Percentiles rank a stretch among this genome's conserved stretches.
phyloP scores from a whole-genome alignment of 2,888 invertebrate genomes.

The Dolichopus griseipennis region DNA sequence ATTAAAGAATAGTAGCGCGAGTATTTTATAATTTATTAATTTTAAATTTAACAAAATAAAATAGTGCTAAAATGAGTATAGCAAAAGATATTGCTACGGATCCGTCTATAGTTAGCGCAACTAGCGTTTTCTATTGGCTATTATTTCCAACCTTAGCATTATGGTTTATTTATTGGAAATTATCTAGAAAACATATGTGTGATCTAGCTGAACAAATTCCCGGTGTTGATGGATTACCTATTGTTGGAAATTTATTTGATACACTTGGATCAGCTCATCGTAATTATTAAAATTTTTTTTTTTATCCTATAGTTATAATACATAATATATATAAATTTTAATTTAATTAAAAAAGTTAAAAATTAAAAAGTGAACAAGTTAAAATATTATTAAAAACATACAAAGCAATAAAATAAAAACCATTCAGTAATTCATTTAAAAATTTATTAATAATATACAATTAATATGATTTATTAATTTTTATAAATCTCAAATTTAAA shows the following conservation, averaged over 20 bases:
- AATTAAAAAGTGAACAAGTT: too few relatives aligned
- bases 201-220: conserved; percentile 63
- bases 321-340: too few relatives aligned
- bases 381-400: too few relatives aligned
- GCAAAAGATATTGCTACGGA: conserved; percentile 37
- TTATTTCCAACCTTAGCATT: conserved; percentile 60
- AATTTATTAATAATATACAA: too few relatives aligned
- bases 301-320: too few relatives aligned
- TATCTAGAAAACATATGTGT: conserved; percentile 61
- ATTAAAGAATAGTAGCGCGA: not conserved
- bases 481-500: too few relatives aligned
- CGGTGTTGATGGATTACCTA: conserved; percentile 62
- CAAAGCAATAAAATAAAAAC: too few relatives aligned
- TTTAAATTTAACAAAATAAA: conserved; percentile 12
- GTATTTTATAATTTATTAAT: too few relatives aligned
- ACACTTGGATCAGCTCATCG: conserved; percentile 64
- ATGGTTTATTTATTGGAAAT: conserved; percentile 66
- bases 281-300: conserved; percentile 29
- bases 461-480: too few relatives aligned
- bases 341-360: too few relatives aligned
- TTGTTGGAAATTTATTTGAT: conserved; percentile 67
- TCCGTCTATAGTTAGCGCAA: conserved; percentile 46
- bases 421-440: too few relatives aligned
- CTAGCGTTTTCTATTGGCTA: conserved; percentile 62
- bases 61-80: conserved; percentile 26